These are phyloP conservation scores for Synergus gifuensis DNA, from an alignment of 2,888 invertebrate species.

Conservation along the genomic window DNA sequence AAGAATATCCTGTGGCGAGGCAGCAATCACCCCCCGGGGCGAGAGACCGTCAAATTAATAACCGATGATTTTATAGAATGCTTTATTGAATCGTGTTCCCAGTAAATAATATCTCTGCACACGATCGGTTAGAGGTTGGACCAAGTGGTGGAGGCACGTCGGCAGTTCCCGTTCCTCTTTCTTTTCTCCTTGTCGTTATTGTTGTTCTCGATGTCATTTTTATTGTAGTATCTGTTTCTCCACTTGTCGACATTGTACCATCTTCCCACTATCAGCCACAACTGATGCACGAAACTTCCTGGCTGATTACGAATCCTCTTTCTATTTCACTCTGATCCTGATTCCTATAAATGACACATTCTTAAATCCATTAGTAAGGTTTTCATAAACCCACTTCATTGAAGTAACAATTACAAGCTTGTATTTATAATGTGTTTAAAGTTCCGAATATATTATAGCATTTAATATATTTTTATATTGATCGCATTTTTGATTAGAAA, in stretches of 20 bases:
- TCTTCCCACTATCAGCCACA: not conserved
- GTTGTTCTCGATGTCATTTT: not conserved
- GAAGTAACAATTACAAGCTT: no score
- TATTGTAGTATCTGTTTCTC: constrained; percentile 46
- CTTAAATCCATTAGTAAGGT: not conserved
- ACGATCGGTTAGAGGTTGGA: constrained; percentile 56
- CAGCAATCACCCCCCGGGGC: constrained; percentile 70
- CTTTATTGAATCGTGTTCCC: constrained; percentile 73
- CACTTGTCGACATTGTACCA: constrained; percentile 11
- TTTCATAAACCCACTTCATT: not conserved
- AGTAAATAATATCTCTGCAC: constrained; percentile 68
- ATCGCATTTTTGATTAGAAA: no score
- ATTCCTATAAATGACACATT: not conserved
- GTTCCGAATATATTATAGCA: no score
- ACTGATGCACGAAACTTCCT: not conserved
- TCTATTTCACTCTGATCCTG: not conserved
- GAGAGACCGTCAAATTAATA: constrained; percentile 75
- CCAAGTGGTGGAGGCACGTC: constrained; percentile 45
- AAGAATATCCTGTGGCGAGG: constrained; percentile 64
- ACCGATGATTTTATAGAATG: constrained; percentile 76
- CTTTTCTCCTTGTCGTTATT: not conserved
- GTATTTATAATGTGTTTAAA: no score
- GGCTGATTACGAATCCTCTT: not conserved
- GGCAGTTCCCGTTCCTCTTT: constrained; percentile 43
- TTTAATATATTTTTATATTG: no score